phyloP scores from a whole-genome alignment of 2,888 invertebrate genomes.

The Sinodicranocentrus sp. region DNA sequence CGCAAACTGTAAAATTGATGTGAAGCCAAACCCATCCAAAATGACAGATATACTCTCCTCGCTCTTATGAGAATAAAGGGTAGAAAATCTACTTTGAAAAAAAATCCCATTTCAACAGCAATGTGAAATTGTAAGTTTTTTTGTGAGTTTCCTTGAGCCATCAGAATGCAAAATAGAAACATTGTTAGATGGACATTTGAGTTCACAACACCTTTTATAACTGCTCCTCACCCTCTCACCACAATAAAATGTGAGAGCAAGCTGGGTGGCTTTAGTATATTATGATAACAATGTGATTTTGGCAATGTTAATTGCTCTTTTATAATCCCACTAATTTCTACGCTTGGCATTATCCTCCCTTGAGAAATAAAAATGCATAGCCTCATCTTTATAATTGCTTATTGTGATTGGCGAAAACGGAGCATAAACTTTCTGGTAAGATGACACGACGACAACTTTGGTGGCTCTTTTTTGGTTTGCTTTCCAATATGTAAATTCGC shows the following conservation, averaged over 20 bases:
- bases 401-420: not conserved
- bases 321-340: constrained; percentile 64
- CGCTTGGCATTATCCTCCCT: too few species aligned
- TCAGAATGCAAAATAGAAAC: too few species aligned
- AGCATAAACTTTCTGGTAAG: constrained; percentile 3
- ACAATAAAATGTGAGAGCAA: constrained; percentile 37
- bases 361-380: too few species aligned
- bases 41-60: too few species aligned
- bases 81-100: too few species aligned
- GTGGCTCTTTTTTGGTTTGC: constrained; percentile 20
- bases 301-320: constrained; percentile 64
- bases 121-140: too few species aligned
- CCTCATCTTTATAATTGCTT: not conserved
- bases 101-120: too few species aligned
- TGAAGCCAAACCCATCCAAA: too few species aligned
- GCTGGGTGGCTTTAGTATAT: constrained; percentile 65
- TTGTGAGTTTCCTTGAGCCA: too few species aligned
- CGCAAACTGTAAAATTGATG: too few species aligned
- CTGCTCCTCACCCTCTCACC: not conserved
- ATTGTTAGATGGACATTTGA: too few species aligned
- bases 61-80: too few species aligned
- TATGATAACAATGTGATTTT: constrained; percentile 63
- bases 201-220: constrained; percentile 8
- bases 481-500: constrained; percentile 20
- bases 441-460: constrained; percentile 47